phyloP scores from a whole-genome alignment of 2,113 vertebrate species.

The Clupea harengus region DNA sequence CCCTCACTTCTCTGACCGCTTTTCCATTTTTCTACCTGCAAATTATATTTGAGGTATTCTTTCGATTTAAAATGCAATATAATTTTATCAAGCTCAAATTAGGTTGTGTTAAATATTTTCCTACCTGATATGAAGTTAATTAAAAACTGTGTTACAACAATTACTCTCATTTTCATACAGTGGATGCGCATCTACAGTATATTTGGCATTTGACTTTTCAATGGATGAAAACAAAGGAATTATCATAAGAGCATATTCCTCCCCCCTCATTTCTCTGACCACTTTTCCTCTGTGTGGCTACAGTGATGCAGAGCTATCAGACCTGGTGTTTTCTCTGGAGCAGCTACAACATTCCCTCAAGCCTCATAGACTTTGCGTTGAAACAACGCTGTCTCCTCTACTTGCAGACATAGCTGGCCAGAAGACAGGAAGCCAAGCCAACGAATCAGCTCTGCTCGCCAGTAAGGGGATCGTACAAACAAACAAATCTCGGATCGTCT shows the following conservation, averaged over 20 bases:
- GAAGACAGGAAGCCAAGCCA: background rate
- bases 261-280: background rate
- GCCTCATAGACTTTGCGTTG: background rate
- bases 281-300: background rate
- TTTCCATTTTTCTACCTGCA: background rate
- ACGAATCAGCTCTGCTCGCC: background rate
- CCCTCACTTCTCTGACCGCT: background rate
- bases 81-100: background rate
- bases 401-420: background rate
- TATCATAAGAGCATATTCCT: background rate
- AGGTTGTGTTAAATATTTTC: background rate
- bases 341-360: slow-evolving; percentile 42
- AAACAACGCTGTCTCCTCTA: background rate
- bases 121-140: background rate
- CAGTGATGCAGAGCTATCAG: slow-evolving; percentile 50
- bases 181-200: background rate
- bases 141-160: background rate
- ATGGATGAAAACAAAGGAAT: background rate
- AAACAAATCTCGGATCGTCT: background rate
- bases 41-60: background rate
- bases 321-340: slow-evolving; percentile 51
- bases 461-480: background rate
- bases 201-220: background rate
- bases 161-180: background rate
- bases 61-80: background rate